Conservation (phyloP, 23 tunicate genomes). For the Trididemnum nubilum region DNA sequence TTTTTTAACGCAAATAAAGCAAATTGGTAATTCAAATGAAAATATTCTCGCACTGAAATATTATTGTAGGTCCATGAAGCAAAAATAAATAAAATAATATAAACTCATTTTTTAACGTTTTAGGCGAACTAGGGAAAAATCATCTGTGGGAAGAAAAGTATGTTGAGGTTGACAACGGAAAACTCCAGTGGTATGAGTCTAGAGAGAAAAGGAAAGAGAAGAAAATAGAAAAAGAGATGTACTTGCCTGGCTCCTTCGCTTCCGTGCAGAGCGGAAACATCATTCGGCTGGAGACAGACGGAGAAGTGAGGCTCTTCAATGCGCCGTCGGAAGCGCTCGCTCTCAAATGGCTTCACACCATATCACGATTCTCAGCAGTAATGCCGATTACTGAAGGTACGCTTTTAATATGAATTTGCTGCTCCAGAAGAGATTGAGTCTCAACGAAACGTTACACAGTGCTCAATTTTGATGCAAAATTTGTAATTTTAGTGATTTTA, state of each 20-base stretch:
- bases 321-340: conserved; percentile 26
- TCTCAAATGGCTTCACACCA: conserved; percentile 17
- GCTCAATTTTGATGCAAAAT: too few species aligned
- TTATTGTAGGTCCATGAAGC: too few species aligned
- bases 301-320: conserved; percentile 12
- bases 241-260: conserved; percentile 2
- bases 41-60: too few species aligned
- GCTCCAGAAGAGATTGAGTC: too few species aligned
- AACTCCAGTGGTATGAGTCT: background rate
- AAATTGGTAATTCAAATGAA: too few species aligned
- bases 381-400: conserved; percentile 36
- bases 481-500: too few species aligned
- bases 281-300: conserved; percentile 17
- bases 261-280: conserved; percentile 6
- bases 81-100: too few species aligned
- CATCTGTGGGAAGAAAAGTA: conserved; percentile 17
- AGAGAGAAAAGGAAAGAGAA: background rate
- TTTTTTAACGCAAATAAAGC: too few species aligned
- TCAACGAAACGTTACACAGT: too few species aligned
- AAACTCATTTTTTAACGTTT: too few species aligned
- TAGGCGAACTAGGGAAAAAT: background rate
- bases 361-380: conserved; percentile 9
- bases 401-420: too few species aligned
- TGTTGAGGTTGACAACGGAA: conserved; percentile 34
- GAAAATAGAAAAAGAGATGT: background rate